Percentiles rank a stretch among this genome's conserved stretches.
Conservation (phyloP, 2,888 invertebrate genomes). For the Neoitamus cyanurus region DNA sequence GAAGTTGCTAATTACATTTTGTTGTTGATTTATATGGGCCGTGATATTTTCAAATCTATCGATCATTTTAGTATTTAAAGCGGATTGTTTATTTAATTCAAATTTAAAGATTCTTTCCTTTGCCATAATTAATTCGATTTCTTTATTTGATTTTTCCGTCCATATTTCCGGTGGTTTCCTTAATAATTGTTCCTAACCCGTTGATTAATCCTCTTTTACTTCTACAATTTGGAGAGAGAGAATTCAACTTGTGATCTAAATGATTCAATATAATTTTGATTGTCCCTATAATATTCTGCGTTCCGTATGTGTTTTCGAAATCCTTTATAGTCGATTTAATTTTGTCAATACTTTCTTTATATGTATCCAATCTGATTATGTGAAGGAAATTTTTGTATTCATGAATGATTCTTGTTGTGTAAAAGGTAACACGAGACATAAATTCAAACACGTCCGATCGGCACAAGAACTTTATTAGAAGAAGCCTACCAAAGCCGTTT, state of each 20-base stretch:
- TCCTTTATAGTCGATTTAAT: not conserved
- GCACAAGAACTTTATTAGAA: too few species aligned
- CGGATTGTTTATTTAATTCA: not conserved
- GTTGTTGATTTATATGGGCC: too few species aligned
- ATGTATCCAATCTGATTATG: not conserved
- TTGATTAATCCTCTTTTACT: slow-evolving; percentile 30
- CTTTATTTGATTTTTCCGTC: too few species aligned
- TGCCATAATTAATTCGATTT: not conserved
- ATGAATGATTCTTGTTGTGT: not conserved
- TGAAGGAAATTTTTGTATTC: not conserved
- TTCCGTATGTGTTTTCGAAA: not conserved
- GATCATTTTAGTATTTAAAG: too few species aligned
- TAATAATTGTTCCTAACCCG: not conserved
- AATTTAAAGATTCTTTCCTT: not conserved
- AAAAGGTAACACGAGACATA: too few species aligned
- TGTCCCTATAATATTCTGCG: not conserved
- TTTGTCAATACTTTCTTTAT: not conserved
- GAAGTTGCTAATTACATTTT: too few species aligned
- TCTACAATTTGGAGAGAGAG: not conserved
- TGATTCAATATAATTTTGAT: slow-evolving; percentile 2
- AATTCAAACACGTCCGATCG: too few species aligned
- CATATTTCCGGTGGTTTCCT: too few species aligned
- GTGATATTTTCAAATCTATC: too few species aligned
- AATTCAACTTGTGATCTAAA: not conserved
- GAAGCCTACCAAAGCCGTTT: too few species aligned